phyloP scores from a whole-genome alignment of 2,113 vertebrate genomes.

The Petaurus breviceps region DNA sequence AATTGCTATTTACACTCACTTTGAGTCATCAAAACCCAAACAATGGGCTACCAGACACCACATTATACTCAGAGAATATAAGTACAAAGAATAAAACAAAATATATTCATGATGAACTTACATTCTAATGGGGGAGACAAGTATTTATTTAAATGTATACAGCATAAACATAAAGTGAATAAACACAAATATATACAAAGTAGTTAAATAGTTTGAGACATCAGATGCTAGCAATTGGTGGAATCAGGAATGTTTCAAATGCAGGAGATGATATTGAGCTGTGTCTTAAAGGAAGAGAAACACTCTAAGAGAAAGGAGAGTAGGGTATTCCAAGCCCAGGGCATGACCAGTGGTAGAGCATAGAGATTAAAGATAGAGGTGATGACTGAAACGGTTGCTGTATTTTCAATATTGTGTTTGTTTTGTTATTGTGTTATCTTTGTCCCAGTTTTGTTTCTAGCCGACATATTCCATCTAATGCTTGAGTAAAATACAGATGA shows the following conservation, averaged over 20 bases:
- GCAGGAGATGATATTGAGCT: neutral
- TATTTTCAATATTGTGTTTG: neutral
- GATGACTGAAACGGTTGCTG: neutral
- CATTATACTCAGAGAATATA: neutral
- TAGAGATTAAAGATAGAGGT: neutral
- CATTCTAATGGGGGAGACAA: neutral
- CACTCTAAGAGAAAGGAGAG: neutral
- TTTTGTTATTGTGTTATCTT: neutral
- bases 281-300: neutral
- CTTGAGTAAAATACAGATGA: neutral
- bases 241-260: neutral
- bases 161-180: neutral
- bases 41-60: neutral
- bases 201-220: neutral
- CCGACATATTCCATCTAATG: neutral
- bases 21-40: too few relatives aligned
- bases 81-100: neutral
- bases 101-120: neutral
- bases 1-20: too few relatives aligned
- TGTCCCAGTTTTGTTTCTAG: neutral
- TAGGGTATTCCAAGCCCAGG: neutral
- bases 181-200: too few relatives aligned
- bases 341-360: neutral
- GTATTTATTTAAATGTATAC: neutral
- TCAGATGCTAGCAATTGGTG: neutral